phyloP scores from a whole-genome alignment of 2,113 vertebrate species.

The Nannospalax galili region DNA sequence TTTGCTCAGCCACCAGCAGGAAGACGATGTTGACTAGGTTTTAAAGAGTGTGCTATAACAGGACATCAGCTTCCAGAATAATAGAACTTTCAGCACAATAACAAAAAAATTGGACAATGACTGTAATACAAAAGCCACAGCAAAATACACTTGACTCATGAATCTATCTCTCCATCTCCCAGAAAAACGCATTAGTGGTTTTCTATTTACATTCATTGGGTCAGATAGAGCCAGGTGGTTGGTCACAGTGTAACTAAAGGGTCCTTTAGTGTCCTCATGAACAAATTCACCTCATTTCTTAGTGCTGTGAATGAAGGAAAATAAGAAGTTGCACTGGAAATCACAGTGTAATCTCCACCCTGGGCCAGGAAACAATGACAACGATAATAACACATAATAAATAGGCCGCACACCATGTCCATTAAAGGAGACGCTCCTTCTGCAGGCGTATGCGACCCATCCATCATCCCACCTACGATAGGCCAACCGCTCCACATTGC shows the following conservation, averaged over 20 bases:
- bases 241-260: neutral
- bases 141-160: slow-evolving; percentile 52
- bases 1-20: neutral
- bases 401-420: slow-evolving; percentile 61
- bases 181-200: slow-evolving; percentile 13
- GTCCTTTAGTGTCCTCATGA: slow-evolving; percentile 45
- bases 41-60: neutral
- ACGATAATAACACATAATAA: slow-evolving; percentile 74
- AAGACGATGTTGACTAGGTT: neutral
- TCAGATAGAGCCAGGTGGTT: slow-evolving; percentile 42
- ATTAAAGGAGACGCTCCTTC: slow-evolving; percentile 40
- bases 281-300: slow-evolving; percentile 70
- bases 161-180: slow-evolving; percentile 32
- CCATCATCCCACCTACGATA: slow-evolving; percentile 2
- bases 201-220: slow-evolving; percentile 15
- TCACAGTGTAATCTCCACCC: slow-evolving; percentile 67
- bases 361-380: slow-evolving; percentile 62
- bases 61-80: slow-evolving; percentile 7
- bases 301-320: slow-evolving; percentile 67
- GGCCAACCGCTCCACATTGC: neutral
- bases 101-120: neutral
- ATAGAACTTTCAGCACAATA: slow-evolving; percentile 5
- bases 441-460: neutral
- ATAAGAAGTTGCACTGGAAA: slow-evolving; percentile 79
- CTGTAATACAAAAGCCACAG: slow-evolving; percentile 25